Conservation (phyloP, 1,140 invertebrate genomes). For the Pogonognathellus flavescens region DNA sequence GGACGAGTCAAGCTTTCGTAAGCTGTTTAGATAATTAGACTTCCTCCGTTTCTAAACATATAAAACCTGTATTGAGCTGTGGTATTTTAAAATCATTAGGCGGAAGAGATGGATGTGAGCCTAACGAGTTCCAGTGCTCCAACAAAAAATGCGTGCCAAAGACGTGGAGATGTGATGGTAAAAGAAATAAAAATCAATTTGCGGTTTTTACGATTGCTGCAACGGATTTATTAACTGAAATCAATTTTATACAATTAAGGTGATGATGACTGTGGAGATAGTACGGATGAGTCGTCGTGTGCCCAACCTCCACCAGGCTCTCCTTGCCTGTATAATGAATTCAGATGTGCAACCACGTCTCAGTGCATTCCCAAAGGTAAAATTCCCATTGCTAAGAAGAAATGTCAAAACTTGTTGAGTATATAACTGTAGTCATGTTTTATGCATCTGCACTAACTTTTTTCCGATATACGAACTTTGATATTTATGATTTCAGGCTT, state of each 20-base stretch:
- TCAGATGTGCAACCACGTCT: constrained; percentile 79
- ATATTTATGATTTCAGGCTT: constrained; percentile 74
- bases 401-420: no score
- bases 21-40: constrained; percentile 41
- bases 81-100: constrained; percentile 21
- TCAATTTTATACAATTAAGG: constrained; percentile 18
- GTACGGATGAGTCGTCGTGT: constrained; percentile 79
- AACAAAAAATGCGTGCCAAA: constrained; percentile 90
- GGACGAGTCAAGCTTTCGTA: constrained; percentile 41
- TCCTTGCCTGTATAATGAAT: constrained; percentile 85
- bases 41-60: constrained; percentile 34
- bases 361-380: constrained; percentile 89
- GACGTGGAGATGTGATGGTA: constrained; percentile 89
- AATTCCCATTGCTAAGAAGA: not conserved
- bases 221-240: not conserved
- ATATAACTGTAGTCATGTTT: not conserved
- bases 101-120: constrained; percentile 73
- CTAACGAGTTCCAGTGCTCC: constrained; percentile 90
- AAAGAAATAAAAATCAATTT: not conserved
- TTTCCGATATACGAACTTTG: not conserved
- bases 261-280: constrained; percentile 86
- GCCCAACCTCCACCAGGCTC: constrained; percentile 74
- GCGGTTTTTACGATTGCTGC: not conserved
- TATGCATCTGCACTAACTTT: not conserved
- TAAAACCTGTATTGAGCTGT: constrained; percentile 44